These are phyloP conservation scores for Pseudomugil gertrudae DNA, from an alignment of 2,797 vertebrate species.

Conservation along the genomic window DNA sequence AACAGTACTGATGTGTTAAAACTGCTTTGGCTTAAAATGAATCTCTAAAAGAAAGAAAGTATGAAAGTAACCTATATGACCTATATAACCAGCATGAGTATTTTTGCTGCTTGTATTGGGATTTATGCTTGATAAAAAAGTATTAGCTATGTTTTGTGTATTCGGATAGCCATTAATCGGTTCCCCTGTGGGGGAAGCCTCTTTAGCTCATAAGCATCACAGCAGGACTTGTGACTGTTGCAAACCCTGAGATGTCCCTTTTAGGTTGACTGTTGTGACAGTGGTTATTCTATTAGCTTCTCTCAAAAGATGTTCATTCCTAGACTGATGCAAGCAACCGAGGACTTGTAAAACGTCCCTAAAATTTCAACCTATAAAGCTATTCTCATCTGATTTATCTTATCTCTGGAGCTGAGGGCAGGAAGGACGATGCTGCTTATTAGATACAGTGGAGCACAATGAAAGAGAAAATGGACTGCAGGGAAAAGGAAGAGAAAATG, in stretches of 20 bases:
- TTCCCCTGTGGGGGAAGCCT: conserved; percentile 10
- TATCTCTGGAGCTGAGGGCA: conserved; percentile 43
- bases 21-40: conserved; percentile 10
- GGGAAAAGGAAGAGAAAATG: conserved; percentile 41
- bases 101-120: not conserved
- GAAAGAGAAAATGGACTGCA: conserved; percentile 48
- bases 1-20: conserved; percentile 17
- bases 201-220: conserved; percentile 11
- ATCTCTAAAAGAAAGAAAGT: not conserved
- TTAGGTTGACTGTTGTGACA: conserved; percentile 7
- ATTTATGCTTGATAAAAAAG: conserved; percentile 25
- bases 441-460: conserved; percentile 43
- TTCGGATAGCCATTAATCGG: conserved; percentile 12
- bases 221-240: conserved; percentile 14
- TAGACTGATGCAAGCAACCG: conserved; percentile 25
- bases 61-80: not conserved
- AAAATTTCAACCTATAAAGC: conserved; percentile 35
- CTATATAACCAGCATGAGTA: not conserved
- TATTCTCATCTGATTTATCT: conserved; percentile 41
- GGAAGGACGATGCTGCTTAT: conserved; percentile 62
- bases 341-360: conserved; percentile 22
- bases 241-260: conserved; percentile 18
- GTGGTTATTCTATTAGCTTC: conserved; percentile 23
- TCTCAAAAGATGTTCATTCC: conserved; percentile 17
- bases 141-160: conserved; percentile 33